phyloP scores from a whole-genome alignment of 2,888 invertebrate species.

The Halictus quadricinctus region DNA sequence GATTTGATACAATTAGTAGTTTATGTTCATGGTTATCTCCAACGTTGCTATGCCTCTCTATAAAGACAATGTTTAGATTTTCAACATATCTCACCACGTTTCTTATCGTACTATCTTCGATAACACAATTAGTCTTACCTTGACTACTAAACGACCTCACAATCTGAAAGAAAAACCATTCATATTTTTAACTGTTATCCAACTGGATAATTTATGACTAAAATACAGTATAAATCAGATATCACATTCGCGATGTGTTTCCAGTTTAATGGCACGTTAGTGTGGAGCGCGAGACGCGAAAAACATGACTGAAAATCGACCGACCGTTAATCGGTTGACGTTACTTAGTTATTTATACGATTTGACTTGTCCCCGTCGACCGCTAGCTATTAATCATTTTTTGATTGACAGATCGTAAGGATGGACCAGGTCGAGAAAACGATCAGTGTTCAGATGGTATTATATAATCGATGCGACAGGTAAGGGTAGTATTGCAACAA shows the following conservation, averaged over 20 bases:
- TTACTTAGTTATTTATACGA: conserved; percentile 5
- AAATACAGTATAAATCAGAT: conserved; percentile 8
- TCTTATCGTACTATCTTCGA: conserved; percentile 30
- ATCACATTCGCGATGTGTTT: background rate
- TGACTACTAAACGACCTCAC: conserved; percentile 72
- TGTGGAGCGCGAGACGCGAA: background rate
- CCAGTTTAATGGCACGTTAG: conserved; percentile 10
- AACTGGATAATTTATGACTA: background rate
- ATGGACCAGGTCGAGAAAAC: background rate
- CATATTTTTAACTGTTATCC: background rate
- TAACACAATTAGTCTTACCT: conserved; percentile 63
- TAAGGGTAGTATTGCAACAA: conserved; percentile 44
- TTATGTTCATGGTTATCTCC: conserved; percentile 48
- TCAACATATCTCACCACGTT: conserved; percentile 52
- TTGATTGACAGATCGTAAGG: conserved; percentile 47
- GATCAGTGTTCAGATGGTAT: conserved; percentile 29
- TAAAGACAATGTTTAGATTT: conserved; percentile 49
- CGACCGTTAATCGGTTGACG: background rate
- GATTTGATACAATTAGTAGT: conserved; percentile 56
- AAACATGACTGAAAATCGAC: conserved; percentile 5
- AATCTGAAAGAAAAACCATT: conserved; percentile 67
- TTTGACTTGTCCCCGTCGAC: background rate
- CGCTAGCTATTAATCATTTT: background rate
- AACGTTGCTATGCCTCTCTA: conserved; percentile 56
- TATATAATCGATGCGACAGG: conserved; percentile 54